Evolutionary conservation across 2,797 vertebrate genomes (phyloP).

Genomic region (Phoeniculus purpureus): DNA sequence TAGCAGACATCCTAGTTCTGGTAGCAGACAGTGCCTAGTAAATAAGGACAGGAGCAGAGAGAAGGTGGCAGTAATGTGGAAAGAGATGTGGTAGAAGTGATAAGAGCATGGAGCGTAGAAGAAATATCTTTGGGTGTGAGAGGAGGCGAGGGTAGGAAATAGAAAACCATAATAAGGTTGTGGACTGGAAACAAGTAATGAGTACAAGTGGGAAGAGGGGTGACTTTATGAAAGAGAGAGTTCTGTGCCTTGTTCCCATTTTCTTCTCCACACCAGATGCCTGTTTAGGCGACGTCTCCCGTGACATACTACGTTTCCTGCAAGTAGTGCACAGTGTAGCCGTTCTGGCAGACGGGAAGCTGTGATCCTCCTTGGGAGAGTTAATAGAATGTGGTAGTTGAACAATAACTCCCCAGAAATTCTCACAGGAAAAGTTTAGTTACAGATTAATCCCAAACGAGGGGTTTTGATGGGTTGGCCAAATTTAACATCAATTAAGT

Average conservation of each 20-base stretch:
- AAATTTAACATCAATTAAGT: not conserved
- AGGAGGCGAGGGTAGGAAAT: not conserved
- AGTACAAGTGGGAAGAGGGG: not conserved
- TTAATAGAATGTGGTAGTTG: not conserved
- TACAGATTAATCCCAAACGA: constrained; percentile 34
- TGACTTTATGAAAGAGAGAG: not conserved
- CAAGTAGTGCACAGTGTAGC: not conserved
- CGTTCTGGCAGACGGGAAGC: constrained; percentile 6
- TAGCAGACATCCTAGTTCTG: not conserved
- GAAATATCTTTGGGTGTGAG: not conserved
- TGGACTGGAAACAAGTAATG: not conserved
- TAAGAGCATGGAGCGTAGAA: not conserved
- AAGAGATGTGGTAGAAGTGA: not conserved
- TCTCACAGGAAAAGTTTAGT: not conserved
- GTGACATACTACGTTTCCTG: not conserved
- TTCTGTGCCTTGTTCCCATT: constrained; percentile 4
- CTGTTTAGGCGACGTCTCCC: not conserved
- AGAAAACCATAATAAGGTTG: not conserved
- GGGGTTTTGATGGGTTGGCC: not conserved
- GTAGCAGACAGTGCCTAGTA: not conserved
- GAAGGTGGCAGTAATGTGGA: not conserved
- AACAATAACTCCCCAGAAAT: constrained; percentile 36
- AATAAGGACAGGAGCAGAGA: not conserved
- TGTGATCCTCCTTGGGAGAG: not conserved
- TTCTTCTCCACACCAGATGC: not conserved